phyloP scores from a whole-genome alignment of 2,888 invertebrate genomes.

The Archips crataeganus region DNA sequence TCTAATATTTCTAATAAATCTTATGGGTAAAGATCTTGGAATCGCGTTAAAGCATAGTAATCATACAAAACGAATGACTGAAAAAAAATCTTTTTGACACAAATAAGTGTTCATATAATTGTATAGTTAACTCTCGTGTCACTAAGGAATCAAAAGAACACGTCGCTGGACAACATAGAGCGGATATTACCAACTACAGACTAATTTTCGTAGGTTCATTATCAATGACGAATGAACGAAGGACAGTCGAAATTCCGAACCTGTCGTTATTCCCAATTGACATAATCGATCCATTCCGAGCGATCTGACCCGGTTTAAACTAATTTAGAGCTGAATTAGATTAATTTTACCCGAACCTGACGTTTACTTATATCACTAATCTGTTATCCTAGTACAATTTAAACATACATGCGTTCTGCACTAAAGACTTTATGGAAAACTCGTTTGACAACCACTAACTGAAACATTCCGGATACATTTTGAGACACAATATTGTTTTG shows the following conservation, averaged over 20 bases:
- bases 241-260: conserved; percentile 55
- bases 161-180: background rate
- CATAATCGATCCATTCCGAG: conserved; percentile 50
- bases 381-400: background rate
- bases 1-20: no score
- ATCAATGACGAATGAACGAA: conserved; percentile 45
- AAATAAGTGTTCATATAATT: no score
- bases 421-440: background rate
- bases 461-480: background rate
- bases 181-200: background rate
- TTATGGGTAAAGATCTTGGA: no score
- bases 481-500: no score
- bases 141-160: background rate
- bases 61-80: no score
- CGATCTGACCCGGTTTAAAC: conserved; percentile 15
- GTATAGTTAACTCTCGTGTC: no score
- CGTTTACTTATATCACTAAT: background rate
- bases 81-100: no score
- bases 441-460: no score
- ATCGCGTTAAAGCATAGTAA: no score
- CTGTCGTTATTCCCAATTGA: conserved; percentile 58
- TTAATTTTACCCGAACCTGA: background rate
- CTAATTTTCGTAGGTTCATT: background rate
- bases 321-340: background rate
- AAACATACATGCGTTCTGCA: background rate